These are phyloP conservation scores for Papilio dardanus DNA, from an alignment of 1,140 invertebrate species.

Conservation along the genomic window DNA sequence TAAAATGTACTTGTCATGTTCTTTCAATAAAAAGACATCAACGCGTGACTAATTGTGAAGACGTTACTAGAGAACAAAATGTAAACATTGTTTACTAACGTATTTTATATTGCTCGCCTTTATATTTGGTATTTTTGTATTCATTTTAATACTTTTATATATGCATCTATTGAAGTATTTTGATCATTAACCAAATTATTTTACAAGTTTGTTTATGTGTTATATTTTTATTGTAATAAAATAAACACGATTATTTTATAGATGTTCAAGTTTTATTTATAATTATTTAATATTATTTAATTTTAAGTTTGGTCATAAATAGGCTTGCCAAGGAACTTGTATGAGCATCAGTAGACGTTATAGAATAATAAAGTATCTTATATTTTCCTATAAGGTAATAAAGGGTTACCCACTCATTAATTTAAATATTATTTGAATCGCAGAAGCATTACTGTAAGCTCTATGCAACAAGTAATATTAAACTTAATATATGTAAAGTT, in stretches of 20 bases:
- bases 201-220: too few relatives aligned
- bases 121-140: not conserved
- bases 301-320: too few relatives aligned
- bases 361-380: too few relatives aligned
- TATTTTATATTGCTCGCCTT: constrained; percentile 6
- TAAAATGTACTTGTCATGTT: constrained; percentile 35
- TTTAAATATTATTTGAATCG: not conserved
- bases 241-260: too few relatives aligned
- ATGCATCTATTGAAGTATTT: too few relatives aligned
- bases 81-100: not conserved
- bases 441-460: not conserved
- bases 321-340: too few relatives aligned
- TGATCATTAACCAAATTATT: too few relatives aligned
- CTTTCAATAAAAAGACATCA: constrained; percentile 73
- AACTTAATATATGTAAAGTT: not conserved
- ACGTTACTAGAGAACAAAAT: not conserved
- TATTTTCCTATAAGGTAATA: not conserved
- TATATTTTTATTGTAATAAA: too few relatives aligned
- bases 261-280: too few relatives aligned
- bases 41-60: constrained; percentile 59
- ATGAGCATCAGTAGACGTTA: too few relatives aligned
- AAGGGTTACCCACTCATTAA: not conserved
- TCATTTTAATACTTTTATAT: not conserved
- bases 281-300: too few relatives aligned
- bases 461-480: not conserved